Evolutionary conservation across 2,113 vertebrate species (phyloP), one percentile per base, ranked within the genome.

Genomic region (Paratilapia polleni): DNA sequence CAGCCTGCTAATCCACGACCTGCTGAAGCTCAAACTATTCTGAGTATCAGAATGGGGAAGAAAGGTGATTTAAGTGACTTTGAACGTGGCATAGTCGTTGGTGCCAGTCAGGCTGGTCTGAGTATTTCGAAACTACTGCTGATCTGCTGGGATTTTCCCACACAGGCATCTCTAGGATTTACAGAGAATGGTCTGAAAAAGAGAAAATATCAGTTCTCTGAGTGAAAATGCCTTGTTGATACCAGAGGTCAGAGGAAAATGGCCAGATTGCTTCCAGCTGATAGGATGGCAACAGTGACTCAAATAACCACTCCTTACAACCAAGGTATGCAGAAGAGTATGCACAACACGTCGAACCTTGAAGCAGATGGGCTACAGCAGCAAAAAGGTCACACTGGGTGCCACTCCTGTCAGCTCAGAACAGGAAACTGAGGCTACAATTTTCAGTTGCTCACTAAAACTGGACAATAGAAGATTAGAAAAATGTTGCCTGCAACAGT

Each of bases 401-500:
- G 43, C 43, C 28, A 10, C 22, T 26, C 8, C 22, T 26, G 24
- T 68, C 3, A 68, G 63, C 22, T 43, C 41, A 43, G 41, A 66
- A 66, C 4, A 2, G 63, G 63, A 66, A 66, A 66, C 63, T 66
- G 7, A 66, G 1, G 62, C 12, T 43, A 24, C n/a, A 41, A 13
- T 66, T 47, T n/a, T 31, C 28, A 31, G 3, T 31, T 31, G 28
- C 13, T 66, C 8, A 66, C 36, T 36, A 24, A 38, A 66, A 66
- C n/a, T 43, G 8, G 63, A 66, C 28, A 66, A 43, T 66, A 66
- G 36, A 66, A 43, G 2, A 43, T 17, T 43, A n/a, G 61, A 0
- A 0, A 6, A 38, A 38, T 41, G 9, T 24, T 2, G 0, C 36
- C 12, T n/a, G n/a, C n/a, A n/a, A n/a, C n/a, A n/a, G n/a, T n/a